Base-by-base conservation (phyloP, 2,888 invertebrate genomes). In the Andrena bicolor region DNA sequence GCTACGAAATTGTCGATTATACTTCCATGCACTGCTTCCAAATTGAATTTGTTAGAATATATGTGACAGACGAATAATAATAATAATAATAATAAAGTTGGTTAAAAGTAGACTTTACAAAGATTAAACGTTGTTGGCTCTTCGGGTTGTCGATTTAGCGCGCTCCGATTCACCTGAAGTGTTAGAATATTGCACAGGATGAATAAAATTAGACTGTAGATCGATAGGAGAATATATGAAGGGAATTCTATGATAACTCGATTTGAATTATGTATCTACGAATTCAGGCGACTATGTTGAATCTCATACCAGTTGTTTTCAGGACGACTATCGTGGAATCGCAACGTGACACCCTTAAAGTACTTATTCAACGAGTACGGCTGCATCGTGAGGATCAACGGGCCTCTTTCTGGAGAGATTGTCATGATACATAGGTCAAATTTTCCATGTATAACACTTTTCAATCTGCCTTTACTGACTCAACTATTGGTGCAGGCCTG, bases 331-430 rank as follows among this genome's bases (percentile, higher is more conserved):
- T 92, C 92, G 41, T 95, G 95, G 95, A 94, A 94, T 65, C 93
- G 94, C 28, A 94, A 94, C 76, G 83, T 94, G 8, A 92, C 92
- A 8, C 93, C 95, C 1, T 93, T 95, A 71, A 94, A 93, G 35
- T 94, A 94, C 84, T 88, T 95, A 6, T 94, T 95, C 82, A 93
- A 95, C 69, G 93, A 94, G 82, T 96, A 96, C 84, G 96, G 96
- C 0, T 96, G 96, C 0, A 95, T 96, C 2, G 96, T 96, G 8
- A 95, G 96, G 69, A 94, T 96, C 68, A 95, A 96, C 28, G 96
- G 96, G 32, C 96, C 96, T 0, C 94, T 96, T 60, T 96, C 96
- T 0, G 95, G 95, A 1, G 96, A 96, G 85, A 95, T 96, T 26
- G 95, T 96, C 2, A 94, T 96, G 80, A 93, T 96, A 70, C 92